Evolutionary conservation across 2,888 invertebrate species (phyloP).

Genomic region (Cheilosia variabilis): DNA sequence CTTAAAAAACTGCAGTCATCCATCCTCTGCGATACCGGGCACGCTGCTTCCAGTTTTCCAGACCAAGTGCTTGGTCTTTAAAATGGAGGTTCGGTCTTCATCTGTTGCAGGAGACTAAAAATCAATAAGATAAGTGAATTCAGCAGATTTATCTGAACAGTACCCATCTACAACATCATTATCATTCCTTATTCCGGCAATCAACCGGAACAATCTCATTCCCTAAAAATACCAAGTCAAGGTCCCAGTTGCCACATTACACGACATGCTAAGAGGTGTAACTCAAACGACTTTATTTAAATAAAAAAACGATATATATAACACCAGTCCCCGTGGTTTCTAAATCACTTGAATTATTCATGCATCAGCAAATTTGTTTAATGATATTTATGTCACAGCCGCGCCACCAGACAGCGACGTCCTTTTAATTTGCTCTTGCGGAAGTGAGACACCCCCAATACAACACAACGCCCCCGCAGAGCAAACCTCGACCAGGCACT

Average conservation of each 20-base stretch:
- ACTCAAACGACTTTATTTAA: background rate
- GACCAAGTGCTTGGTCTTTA: no score
- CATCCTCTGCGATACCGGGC: no score
- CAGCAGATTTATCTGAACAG: no score
- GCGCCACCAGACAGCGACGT: slow-evolving; percentile 24
- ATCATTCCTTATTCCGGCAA: slow-evolving; percentile 3
- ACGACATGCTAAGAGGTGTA: slow-evolving; percentile 1
- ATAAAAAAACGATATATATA: background rate
- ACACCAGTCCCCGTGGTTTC: slow-evolving; percentile 22
- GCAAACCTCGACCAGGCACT: slow-evolving; percentile 13
- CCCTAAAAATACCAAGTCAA: slow-evolving; percentile 6
- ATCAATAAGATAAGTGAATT: no score
- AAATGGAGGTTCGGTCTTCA: no score
- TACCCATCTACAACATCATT: background rate
- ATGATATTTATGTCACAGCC: slow-evolving; percentile 68
- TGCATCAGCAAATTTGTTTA: slow-evolving; percentile 60
- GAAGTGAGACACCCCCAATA: slow-evolving; percentile 21
- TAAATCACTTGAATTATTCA: slow-evolving; percentile 72
- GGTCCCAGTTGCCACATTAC: slow-evolving; percentile 40
- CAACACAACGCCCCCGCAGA: slow-evolving; percentile 13
- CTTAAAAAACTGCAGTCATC: no score
- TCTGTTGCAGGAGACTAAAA: no score
- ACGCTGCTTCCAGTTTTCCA: no score
- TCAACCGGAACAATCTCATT: background rate
- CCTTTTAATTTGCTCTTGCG: slow-evolving; percentile 66